These are phyloP conservation scores for Macrophya alboannulata DNA, from an alignment of 2,888 invertebrate genomes.

Conservation along the genomic window DNA sequence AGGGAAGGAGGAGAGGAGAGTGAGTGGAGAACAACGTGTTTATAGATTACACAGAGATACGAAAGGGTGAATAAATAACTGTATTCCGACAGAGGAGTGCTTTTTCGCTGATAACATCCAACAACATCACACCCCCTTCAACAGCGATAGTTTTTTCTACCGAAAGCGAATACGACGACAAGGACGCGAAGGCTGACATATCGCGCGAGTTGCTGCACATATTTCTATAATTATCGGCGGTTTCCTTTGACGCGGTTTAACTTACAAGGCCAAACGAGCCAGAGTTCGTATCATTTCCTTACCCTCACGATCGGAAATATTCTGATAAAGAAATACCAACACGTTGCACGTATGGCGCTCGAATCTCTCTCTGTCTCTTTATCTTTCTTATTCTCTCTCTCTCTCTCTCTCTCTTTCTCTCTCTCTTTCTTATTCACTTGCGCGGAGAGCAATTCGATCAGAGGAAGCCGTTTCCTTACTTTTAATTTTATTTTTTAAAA, in stretches of 20 bases:
- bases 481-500: neutral
- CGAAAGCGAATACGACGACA: conserved; percentile 38
- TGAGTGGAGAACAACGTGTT: conserved; percentile 66
- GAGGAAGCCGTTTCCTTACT: conserved; percentile 21
- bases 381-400: conserved; percentile 3
- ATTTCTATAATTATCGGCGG: conserved; percentile 80
- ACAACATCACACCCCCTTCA: conserved; percentile 54
- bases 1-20: conserved; percentile 40
- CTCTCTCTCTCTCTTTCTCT: neutral
- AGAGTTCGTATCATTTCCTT: conserved; percentile 49
- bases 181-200: conserved; percentile 58
- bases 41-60: conserved; percentile 72
- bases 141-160: conserved; percentile 46
- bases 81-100: conserved; percentile 71
- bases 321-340: conserved; percentile 74
- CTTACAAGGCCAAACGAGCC: conserved; percentile 61
- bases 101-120: conserved; percentile 39
- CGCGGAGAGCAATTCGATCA: conserved; percentile 7
- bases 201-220: conserved; percentile 69
- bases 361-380: neutral
- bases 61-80: conserved; percentile 75
- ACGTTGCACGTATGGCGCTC: conserved; percentile 58
- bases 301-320: conserved; percentile 67
- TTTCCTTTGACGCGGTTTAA: conserved; percentile 76
- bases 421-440: neutral